Conservation (phyloP, 2,113 vertebrate genomes). For the Protobothrops mucrosquamatus region DNA sequence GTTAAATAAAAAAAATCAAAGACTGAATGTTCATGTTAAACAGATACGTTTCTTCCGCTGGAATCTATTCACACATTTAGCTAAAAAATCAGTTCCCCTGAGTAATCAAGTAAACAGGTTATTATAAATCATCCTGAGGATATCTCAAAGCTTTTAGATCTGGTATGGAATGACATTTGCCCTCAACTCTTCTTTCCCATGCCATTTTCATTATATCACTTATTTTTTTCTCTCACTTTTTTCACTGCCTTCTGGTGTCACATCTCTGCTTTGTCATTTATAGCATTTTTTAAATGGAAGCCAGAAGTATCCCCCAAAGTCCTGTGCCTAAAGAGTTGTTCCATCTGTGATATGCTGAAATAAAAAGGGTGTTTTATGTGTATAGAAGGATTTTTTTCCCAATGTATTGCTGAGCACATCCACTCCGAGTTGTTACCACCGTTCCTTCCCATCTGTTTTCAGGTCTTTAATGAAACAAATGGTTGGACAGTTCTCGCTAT, state of each 20-base stretch:
- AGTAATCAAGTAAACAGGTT: background rate
- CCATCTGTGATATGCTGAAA: constrained; percentile 11
- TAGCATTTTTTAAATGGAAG: background rate
- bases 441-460: background rate
- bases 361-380: constrained; percentile 8
- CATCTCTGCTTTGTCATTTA: background rate
- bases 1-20: background rate
- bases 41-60: background rate
- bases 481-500: constrained; percentile 29
- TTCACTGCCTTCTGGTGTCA: background rate
- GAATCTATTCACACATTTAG: background rate
- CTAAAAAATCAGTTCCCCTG: background rate
- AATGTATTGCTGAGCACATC: background rate
- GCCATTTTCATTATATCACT: background rate
- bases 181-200: background rate
- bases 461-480: constrained; percentile 35
- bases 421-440: background rate
- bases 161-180: background rate
- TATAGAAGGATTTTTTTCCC: constrained; percentile 5
- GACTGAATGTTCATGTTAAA: background rate
- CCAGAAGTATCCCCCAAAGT: background rate
- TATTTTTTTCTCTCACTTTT: background rate
- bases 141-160: background rate
- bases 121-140: background rate
- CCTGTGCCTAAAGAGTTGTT: background rate